These are phyloP conservation scores for Apodemia duryi DNA, from an alignment of 2,888 invertebrate genomes.

Conservation along the genomic window DNA sequence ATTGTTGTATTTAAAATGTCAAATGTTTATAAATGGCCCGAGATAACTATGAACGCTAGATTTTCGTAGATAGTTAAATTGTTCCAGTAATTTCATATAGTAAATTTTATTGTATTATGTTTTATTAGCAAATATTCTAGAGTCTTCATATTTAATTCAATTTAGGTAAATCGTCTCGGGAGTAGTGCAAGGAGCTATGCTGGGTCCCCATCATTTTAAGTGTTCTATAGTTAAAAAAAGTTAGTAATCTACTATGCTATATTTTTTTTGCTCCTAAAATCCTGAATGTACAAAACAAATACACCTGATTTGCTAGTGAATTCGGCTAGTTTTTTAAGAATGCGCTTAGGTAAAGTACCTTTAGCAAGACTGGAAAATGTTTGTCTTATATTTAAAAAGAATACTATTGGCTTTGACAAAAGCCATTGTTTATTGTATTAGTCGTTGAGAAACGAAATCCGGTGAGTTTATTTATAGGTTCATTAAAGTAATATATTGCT, in stretches of 20 bases:
- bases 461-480: constrained; percentile 33
- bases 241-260: constrained; percentile 15
- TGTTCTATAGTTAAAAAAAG: constrained; percentile 19
- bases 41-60: constrained; percentile 60
- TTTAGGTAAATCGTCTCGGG: constrained; percentile 41
- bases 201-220: constrained; percentile 23
- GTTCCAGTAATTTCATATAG: constrained; percentile 54
- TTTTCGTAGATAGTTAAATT: constrained; percentile 56
- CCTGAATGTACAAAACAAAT: constrained; percentile 76
- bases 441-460: constrained; percentile 27
- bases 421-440: constrained; percentile 33
- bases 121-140: constrained; percentile 55
- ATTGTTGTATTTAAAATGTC: constrained; percentile 18
- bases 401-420: constrained; percentile 28
- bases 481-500: constrained; percentile 36
- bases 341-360: constrained; percentile 42
- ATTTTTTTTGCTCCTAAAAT: constrained; percentile 55
- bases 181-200: constrained; percentile 39
- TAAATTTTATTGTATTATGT: constrained; percentile 51
- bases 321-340: constrained; percentile 55
- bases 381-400: constrained; percentile 41
- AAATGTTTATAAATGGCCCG: constrained; percentile 32
- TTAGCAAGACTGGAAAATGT: constrained; percentile 46
- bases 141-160: constrained; percentile 47
- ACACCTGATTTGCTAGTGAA: constrained; percentile 51